Base-by-base conservation (phyloP, 1,140 invertebrate genomes). In the Bombus vancouverensis region DNA sequence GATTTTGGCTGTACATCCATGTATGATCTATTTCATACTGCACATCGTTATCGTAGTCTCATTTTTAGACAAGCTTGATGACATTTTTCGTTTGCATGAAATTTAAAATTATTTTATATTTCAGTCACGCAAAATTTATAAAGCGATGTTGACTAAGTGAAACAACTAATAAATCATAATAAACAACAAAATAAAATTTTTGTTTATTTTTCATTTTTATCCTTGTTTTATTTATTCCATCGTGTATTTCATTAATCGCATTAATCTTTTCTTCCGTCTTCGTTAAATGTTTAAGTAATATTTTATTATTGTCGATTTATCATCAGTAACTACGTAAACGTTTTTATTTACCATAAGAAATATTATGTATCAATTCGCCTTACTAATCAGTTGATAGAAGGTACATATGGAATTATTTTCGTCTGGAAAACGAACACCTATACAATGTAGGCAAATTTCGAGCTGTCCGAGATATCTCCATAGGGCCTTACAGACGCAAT, bases 401-500 rank as follows among this genome's bases (percentile, higher is more conserved):
- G 83, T 99, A 98, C 93, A 96, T 98, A 28, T 99, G 98, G 98
- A 99, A 99, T 94, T 99, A 98, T 94, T 98, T 99, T 95, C 98
- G 98, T 25, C 94, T 99, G 85, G 98, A 99, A 95, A 99, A 99
- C 95, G 98, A 99, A 93, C 98, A 99, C 96, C 95, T 99, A 32
- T 99, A 99, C 95, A 99, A 99, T 95, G 98, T 98, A 95, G 98
- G 98, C 95, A 98, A 99, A 95, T 99, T 99, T 95, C 96, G 98
- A 93, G 98, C 98, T 1, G 98, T 99, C 2, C 94, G 89, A 32
- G 88, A 90, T 93, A 99, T 99, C 88, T 98, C 97, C 6, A 97
- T 99, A 42, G 98, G 97, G 18, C 98, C 98, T 4, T 96, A 98
- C 81, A 97, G 42, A 73, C 44, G 95, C 13, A 95, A 95, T 0